Base-by-base conservation (phyloP, 2,888 invertebrate species). In the Exephanes ischioxanthus region DNA sequence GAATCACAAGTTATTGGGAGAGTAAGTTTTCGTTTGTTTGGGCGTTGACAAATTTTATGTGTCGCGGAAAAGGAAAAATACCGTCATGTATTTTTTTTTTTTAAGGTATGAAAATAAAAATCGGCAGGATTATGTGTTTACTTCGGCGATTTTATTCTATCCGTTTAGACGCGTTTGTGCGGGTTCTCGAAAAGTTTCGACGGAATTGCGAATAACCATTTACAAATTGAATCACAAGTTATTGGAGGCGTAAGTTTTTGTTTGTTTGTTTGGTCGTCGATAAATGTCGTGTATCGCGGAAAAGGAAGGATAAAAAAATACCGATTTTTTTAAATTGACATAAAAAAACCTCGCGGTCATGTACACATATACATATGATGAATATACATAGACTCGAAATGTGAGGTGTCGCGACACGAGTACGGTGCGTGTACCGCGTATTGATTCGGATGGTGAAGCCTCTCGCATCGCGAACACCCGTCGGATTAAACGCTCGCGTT, bases 401-500 rank as follows among this genome's bases (percentile, higher is more conserved):
- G 76, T 53, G 85, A 81, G 72, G 37, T 80, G 66, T 75, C 66
- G 45, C 55, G 63, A 86, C 82, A 77, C 70, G 70, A 61, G 51
- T 55, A 58, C 79, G 67, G 51, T 70, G 80, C 83, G 80, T 84
- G 84, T 86, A 58, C 80, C 78, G 82, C 58, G 85, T 88, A 88
- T 88, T 88, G 87, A 88, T 88, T 88, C 76, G 85, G 77, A 85
- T 80, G 85, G 76, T 75, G 93, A 93, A 93, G 92, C 92, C 92
- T 93, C 91, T 92, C 92, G 89, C 89, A 79, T 86, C 67, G 82
- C 61, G 68, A 61, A 72, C 77, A 90, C 89, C 87, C 48, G 90
- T 89, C 89, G 91, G 90, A 90, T 91, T 90, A 90, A 91, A 91
- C 89, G 89, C 88, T 90, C 88, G 88, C 89, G 87, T 89, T 87